Evolutionary conservation across 2,888 invertebrate genomes (phyloP), one percentile per base, ranked within the genome.

Genomic region (Cephus spinipes): DNA sequence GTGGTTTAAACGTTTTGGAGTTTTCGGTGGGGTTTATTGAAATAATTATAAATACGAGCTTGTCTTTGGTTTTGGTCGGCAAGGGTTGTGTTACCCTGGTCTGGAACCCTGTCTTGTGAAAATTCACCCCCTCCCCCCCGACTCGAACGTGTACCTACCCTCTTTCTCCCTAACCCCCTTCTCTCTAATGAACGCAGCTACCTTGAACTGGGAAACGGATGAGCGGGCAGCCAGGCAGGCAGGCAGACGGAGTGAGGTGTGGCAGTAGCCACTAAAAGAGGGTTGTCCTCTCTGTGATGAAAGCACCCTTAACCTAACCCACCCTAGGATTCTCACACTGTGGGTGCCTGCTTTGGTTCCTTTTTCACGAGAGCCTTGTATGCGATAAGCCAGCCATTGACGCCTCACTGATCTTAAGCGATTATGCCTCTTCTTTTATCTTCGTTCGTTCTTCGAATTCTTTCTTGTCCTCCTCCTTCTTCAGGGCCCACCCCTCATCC

Each of bases 171-270:
- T 74, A 69, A 73, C 77, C 69, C 73, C 40, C 74, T 36, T 73
- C 69, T 78, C 85, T 87, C 85, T 90, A 90, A 90, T 89, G 90
- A 90, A 88, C 87, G 89, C 88, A 88, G 87, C 90, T 90, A 90
- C 90, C 90, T 90, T 90, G 89, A 90, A 90, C 88, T 87, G 90
- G 89, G 88, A 89, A 90, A 88, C 89, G 88, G 90, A 87, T 89
- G 90, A 89, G 87, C 89, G 85, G 84, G 82, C 84, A 85, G 81
- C 82, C 86, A 81, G 84, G 79, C 81, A 85, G 86, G 81, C 84
- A 82, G 78, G 78, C 79, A 76, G 75, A 79, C 79, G 75, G 75
- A 76, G 73, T 78, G 68, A 75, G 80, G 76, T 78, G 79, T 30
- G 75, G 74, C 69, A 82, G 83, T 86, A 84, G 87, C 86, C 87